Evolutionary conservation across 1,140 invertebrate species (phyloP).

Genomic region (Zaprionus ghesquierei): DNA sequence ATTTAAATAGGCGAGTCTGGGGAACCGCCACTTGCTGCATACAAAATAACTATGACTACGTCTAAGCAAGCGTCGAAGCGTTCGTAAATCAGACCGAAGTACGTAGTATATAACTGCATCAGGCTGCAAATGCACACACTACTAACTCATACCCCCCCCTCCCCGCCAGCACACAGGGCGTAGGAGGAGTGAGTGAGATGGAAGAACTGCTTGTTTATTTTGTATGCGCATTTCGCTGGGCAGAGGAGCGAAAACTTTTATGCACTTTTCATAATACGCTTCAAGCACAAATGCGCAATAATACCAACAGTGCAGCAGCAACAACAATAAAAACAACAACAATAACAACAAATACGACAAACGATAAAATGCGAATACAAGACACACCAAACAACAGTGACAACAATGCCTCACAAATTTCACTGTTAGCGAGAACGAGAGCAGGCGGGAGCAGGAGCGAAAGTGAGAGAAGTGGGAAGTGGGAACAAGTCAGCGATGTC

Average conservation of each 20-base stretch:
- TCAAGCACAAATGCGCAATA: conserved; percentile 76
- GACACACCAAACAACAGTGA: conserved; percentile 50
- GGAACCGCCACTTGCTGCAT: conserved; percentile 3
- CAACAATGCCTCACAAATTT: conserved; percentile 70
- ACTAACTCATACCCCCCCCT: not conserved
- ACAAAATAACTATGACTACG: conserved; percentile 7
- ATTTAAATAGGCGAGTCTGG: conserved; percentile 56
- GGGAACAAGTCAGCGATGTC: not conserved
- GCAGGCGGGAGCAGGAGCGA: not conserved
- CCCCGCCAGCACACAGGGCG: not conserved
- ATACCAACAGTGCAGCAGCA: conserved; percentile 56
- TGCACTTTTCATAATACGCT: conserved; percentile 73
- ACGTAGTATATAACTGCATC: conserved; percentile 20
- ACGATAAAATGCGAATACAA: conserved; percentile 43
- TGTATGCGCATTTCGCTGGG: conserved; percentile 60
- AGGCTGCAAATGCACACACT: conserved; percentile 3
- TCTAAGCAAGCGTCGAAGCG: conserved; percentile 55
- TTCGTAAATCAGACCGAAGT: conserved; percentile 67
- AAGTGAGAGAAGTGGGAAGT: not conserved
- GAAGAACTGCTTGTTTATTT: conserved; percentile 52
- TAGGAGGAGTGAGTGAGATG: not conserved
- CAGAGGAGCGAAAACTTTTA: conserved; percentile 66
- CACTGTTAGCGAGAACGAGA: conserved; percentile 10
- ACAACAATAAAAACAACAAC: conserved; percentile 32
- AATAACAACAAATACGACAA: conserved; percentile 47